These are phyloP conservation scores for Toxostoma redivivum DNA, from an alignment of 2,113 vertebrate genomes.

Conservation along the genomic window DNA sequence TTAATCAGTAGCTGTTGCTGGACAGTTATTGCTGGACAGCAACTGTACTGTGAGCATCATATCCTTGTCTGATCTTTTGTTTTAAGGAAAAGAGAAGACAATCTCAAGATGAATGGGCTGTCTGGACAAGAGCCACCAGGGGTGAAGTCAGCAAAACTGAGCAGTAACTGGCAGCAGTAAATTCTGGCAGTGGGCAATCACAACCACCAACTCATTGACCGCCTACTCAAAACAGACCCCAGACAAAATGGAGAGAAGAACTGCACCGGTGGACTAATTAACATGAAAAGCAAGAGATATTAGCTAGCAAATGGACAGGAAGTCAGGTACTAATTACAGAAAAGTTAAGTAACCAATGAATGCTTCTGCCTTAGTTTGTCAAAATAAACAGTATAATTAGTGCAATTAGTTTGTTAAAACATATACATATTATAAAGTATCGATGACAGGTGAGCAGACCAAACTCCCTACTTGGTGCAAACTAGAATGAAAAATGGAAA, in stretches of 20 bases:
- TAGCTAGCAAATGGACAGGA: neutral
- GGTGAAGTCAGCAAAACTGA: neutral
- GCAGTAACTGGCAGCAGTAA: neutral
- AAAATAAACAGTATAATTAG: neutral
- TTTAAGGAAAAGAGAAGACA: neutral
- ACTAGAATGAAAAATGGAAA: neutral
- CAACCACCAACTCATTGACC: neutral
- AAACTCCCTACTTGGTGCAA: neutral
- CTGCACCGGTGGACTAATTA: neutral
- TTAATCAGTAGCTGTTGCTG: neutral
- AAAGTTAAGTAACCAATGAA: neutral
- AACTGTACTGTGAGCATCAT: neutral
- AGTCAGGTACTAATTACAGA: neutral
- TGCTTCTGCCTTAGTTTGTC: neutral
- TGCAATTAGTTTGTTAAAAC: neutral
- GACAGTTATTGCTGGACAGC: neutral
- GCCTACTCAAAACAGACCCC: neutral
- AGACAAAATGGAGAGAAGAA: neutral
- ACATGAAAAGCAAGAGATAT: neutral
- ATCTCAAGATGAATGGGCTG: neutral
- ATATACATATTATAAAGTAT: neutral
- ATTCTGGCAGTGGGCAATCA: neutral
- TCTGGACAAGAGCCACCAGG: neutral
- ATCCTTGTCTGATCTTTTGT: neutral
- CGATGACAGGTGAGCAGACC: accelerated